Evolutionary conservation across 2,113 vertebrate species (phyloP).

Genomic region (Lophura nycthemera): DNA sequence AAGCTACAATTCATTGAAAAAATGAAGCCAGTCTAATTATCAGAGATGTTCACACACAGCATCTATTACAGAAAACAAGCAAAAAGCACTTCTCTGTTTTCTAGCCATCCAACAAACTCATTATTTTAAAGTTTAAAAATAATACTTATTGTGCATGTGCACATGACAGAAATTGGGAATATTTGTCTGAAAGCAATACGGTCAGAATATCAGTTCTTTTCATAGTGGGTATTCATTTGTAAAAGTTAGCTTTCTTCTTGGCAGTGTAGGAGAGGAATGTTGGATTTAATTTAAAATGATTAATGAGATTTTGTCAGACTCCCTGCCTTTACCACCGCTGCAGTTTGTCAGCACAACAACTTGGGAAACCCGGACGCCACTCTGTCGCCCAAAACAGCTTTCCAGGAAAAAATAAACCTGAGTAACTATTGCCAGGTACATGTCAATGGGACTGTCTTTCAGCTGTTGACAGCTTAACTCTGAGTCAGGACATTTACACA

Average conservation of each 20-base stretch:
- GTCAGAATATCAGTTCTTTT: conserved; percentile 67
- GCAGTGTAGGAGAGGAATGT: conserved; percentile 77
- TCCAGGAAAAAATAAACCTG: conserved; percentile 79
- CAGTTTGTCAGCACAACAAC: conserved; percentile 89
- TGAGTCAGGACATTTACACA: conserved; percentile 61
- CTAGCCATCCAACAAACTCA: background rate
- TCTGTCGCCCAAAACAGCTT: conserved; percentile 83
- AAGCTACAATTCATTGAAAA: background rate
- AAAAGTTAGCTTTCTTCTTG: conserved; percentile 78
- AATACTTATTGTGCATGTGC: conserved; percentile 19
- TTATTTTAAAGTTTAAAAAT: conserved; percentile 56
- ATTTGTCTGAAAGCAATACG: conserved; percentile 61
- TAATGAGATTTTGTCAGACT: conserved; percentile 88
- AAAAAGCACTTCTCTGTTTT: background rate
- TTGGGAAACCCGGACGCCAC: conserved; percentile 83
- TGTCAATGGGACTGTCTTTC: conserved; percentile 76
- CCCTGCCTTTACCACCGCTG: conserved; percentile 83
- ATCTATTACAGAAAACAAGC: background rate
- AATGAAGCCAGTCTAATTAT: background rate
- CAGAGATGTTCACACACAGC: background rate
- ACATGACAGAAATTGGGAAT: background rate
- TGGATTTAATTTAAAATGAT: conserved; percentile 92
- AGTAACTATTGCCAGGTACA: conserved; percentile 78
- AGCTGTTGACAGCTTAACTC: conserved; percentile 79
- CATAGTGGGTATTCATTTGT: conserved; percentile 77